These are phyloP conservation scores for Petrocephalus microphthalmus DNA, from an alignment of 2,113 vertebrate species.

Conservation along the genomic window DNA sequence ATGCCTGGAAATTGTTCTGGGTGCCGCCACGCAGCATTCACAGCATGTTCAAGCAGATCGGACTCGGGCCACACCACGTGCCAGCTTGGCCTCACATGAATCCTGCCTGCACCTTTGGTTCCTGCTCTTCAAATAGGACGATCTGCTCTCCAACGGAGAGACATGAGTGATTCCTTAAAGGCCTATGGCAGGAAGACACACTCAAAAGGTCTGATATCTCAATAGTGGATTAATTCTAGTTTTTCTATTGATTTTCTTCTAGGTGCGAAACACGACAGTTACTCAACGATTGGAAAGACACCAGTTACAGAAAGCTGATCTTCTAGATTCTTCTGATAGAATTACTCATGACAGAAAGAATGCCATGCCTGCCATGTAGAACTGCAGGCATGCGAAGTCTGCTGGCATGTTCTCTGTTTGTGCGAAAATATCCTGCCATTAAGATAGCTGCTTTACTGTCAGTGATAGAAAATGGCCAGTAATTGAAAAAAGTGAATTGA, in stretches of 20 bases:
- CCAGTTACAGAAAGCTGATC: neutral
- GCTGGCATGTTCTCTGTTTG: neutral
- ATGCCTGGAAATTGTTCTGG: neutral
- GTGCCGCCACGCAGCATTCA: neutral
- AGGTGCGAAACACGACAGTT: neutral
- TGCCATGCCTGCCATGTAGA: neutral
- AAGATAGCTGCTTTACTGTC: neutral
- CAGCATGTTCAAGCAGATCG: neutral
- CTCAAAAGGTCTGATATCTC: neutral
- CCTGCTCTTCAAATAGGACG: neutral
- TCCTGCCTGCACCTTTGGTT: neutral
- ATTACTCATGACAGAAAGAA: neutral
- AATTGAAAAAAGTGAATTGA: neutral
- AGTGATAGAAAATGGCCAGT: neutral
- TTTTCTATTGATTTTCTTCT: neutral
- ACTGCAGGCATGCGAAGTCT: neutral
- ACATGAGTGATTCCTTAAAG: neutral
- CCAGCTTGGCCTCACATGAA: neutral
- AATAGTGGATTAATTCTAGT: neutral
- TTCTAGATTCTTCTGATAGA: neutral
- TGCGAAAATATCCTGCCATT: neutral
- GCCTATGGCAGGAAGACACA: neutral
- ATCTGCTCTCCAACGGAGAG: neutral
- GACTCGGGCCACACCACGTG: neutral
- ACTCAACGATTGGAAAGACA: neutral